phyloP scores from a whole-genome alignment of 1,140 invertebrate species.

The Danaus plexippus region DNA sequence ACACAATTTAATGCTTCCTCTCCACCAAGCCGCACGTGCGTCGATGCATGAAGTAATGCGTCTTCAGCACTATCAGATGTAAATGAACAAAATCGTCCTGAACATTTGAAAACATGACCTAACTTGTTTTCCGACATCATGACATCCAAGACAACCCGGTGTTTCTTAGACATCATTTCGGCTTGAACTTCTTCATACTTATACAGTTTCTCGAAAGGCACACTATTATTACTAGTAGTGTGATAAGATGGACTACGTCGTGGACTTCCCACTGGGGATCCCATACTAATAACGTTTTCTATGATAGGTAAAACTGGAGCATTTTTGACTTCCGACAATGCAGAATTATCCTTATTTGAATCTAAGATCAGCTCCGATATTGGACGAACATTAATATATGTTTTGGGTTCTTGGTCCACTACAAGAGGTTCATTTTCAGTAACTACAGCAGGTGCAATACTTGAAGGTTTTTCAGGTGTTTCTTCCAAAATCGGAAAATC shows the following conservation, averaged over 20 bases:
- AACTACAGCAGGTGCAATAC: not conserved
- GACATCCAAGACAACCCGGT: slow-evolving; percentile 42
- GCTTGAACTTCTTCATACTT: slow-evolving; percentile 52
- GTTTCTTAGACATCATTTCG: slow-evolving; percentile 43
- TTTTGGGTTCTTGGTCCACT: slow-evolving; percentile 6
- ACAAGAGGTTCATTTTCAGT: not conserved
- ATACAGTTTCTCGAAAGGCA: slow-evolving; percentile 21
- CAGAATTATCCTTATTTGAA: slow-evolving; percentile 7
- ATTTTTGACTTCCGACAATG: no score
- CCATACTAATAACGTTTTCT: slow-evolving; percentile 51
- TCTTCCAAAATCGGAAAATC: slow-evolving; percentile 45
- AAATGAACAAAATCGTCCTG: slow-evolving; percentile 56
- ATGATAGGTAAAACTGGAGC: slow-evolving; percentile 36
- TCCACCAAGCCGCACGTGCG: slow-evolving; percentile 50
- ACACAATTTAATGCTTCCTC: slow-evolving; percentile 42
- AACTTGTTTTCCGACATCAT: slow-evolving; percentile 51
- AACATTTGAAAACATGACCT: slow-evolving; percentile 53
- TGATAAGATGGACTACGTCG: slow-evolving; percentile 18
- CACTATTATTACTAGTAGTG: slow-evolving; percentile 6
- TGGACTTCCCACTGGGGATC: slow-evolving; percentile 14
- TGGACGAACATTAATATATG: slow-evolving; percentile 49
- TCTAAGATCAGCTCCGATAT: slow-evolving; percentile 41
- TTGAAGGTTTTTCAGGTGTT: slow-evolving; percentile 4
- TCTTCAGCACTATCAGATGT: slow-evolving; percentile 49
- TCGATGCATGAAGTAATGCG: slow-evolving; percentile 46